A percentile compares a stretch with the other conserved stretches of the same genome.
Evolutionary conservation across 2,113 vertebrate species (phyloP).

Genomic region (Rostratula benghalensis): DNA sequence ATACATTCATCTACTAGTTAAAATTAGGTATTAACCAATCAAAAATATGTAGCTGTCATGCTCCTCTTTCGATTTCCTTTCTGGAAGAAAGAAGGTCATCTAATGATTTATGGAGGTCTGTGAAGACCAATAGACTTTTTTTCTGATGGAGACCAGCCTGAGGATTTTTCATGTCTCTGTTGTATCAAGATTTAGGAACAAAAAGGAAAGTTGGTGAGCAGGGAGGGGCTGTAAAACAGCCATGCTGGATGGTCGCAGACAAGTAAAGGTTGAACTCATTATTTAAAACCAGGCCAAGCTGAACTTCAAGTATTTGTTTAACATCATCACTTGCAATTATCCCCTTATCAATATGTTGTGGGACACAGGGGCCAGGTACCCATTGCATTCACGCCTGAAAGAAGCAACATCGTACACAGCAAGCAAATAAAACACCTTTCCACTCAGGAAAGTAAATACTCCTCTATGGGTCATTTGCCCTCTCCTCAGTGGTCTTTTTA

Average conservation of each 20-base stretch:
- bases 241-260: rapidly evolving
- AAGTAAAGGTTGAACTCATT: neutral
- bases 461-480: neutral
- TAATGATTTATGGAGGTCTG: neutral
- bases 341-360: neutral
- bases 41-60: neutral
- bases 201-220: neutral
- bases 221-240: neutral
- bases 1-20: neutral
- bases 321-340: neutral
- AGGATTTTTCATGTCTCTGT: neutral
- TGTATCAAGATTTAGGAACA: neutral
- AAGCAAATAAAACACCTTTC: neutral
- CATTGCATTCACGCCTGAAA: neutral
- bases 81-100: neutral
- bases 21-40: neutral
- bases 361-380: neutral
- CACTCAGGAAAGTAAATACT: neutral
- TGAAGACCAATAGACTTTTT: neutral
- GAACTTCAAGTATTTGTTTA: neutral
- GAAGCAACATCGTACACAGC: neutral
- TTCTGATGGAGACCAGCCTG: neutral
- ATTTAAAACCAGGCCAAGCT: neutral
- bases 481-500: neutral
- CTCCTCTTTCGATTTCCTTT: neutral